phyloP scores from a whole-genome alignment of 2,888 invertebrate species.

The Andrena flavipes region DNA sequence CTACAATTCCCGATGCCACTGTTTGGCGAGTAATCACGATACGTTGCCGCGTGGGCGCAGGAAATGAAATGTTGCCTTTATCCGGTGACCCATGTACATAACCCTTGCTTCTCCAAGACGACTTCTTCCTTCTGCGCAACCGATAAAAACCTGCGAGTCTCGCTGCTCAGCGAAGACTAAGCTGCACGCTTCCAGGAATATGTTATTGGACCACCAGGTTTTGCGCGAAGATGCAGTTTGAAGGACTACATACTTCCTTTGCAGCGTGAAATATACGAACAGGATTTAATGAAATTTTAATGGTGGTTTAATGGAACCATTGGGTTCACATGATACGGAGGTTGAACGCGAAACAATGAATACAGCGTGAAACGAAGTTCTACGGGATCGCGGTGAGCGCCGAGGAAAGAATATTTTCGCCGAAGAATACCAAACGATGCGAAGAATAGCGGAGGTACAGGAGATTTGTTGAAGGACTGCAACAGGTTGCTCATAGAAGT shows the following conservation, averaged over 20 bases:
- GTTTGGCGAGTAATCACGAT: conserved; percentile 13
- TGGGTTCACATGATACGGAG: too few species aligned
- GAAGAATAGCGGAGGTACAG: conserved; percentile 18
- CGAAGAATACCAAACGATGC: conserved; percentile 24
- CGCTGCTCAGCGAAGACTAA: not conserved
- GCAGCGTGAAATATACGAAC: not conserved
- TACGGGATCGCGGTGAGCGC: not conserved
- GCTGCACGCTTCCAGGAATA: too few species aligned
- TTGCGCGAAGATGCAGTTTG: too few species aligned
- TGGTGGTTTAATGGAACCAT: not conserved
- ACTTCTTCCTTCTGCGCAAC: not conserved
- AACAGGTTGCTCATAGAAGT: conserved; percentile 51
- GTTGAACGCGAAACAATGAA: not conserved
- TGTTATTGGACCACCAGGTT: too few species aligned
- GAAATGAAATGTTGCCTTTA: conserved; percentile 1
- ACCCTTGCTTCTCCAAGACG: not conserved
- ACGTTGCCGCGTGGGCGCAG: not conserved
- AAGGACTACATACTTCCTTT: too few species aligned
- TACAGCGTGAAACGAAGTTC: not conserved
- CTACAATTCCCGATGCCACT: not conserved
- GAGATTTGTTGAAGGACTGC: conserved; percentile 37
- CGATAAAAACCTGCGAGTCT: not conserved
- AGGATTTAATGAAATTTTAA: not conserved
- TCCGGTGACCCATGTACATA: not conserved
- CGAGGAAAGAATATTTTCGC: conserved; percentile 16